Conservation (phyloP, 2,113 vertebrate genomes). For the Haliaeetus leucogaster region DNA sequence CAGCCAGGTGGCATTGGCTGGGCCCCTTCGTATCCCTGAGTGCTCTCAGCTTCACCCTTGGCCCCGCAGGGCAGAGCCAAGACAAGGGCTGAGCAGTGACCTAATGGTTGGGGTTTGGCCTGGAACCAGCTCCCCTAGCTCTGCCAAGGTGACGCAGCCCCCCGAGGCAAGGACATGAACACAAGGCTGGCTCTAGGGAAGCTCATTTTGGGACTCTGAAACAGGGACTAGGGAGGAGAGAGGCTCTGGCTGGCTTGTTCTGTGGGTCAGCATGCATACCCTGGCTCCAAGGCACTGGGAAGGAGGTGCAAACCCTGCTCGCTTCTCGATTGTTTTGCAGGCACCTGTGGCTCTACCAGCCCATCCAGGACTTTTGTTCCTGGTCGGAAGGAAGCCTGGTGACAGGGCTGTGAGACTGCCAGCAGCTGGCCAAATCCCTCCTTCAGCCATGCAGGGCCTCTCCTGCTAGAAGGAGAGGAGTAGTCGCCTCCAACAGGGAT, state of each 20-base stretch:
- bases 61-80: background rate
- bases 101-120: background rate
- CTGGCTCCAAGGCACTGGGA: accelerated
- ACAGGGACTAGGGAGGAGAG: background rate
- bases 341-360: background rate
- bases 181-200: background rate
- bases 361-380: background rate
- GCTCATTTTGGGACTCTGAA: background rate
- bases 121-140: background rate
- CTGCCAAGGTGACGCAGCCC: background rate
- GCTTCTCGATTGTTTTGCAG: accelerated
- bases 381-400: background rate
- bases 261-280: accelerated
- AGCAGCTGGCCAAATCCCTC: background rate
- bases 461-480: background rate
- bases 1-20: background rate
- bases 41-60: background rate
- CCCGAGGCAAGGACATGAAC: background rate
- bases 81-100: background rate
- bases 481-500: background rate
- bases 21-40: accelerated
- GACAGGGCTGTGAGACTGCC: background rate
- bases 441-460: background rate
- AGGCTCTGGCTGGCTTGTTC: background rate
- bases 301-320: background rate